These are phyloP conservation scores for Microplitis manilae DNA, from an alignment of 2,888 invertebrate species.

Conservation along the genomic window DNA sequence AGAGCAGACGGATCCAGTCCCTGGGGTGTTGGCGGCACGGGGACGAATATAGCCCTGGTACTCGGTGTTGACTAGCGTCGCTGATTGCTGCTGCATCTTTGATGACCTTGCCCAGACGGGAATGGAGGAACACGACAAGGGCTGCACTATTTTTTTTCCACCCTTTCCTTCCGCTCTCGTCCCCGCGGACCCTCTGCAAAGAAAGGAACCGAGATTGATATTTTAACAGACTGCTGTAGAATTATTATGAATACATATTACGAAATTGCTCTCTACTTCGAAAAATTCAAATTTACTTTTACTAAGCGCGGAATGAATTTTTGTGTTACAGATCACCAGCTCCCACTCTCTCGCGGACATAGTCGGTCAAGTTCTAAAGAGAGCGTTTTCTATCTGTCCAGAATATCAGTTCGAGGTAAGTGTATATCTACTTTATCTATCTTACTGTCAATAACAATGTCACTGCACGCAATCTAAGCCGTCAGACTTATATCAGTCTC, in stretches of 20 bases:
- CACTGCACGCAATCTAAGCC: background rate
- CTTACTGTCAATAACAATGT: background rate
- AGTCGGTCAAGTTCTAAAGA: background rate
- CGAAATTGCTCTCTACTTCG: background rate
- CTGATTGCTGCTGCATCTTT: slow-evolving; percentile 72
- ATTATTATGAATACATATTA: background rate
- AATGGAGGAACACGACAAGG: slow-evolving; percentile 39
- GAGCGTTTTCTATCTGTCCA: background rate
- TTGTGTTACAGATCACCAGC: slow-evolving; percentile 26
- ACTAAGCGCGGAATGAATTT: background rate
- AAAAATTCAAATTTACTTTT: too few relatives aligned
- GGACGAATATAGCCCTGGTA: slow-evolving; percentile 53
- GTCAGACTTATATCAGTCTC: background rate
- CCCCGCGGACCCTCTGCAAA: slow-evolving; percentile 65
- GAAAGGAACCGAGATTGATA: slow-evolving; percentile 70
- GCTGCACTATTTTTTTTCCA: slow-evolving; percentile 28
- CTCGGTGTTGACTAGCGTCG: slow-evolving; percentile 67
- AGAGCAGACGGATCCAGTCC: slow-evolving; percentile 27
- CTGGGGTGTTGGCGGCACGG: slow-evolving; percentile 43
- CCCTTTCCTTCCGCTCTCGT: slow-evolving; percentile 50
- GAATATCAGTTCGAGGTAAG: background rate
- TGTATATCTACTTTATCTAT: background rate
- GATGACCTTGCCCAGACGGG: slow-evolving; percentile 70
- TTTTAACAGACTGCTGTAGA: slow-evolving; percentile 64
- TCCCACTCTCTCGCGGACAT: background rate